Evolutionary conservation across 2,797 vertebrate genomes (phyloP), one percentile per base, ranked within the genome.

Genomic region (Clarias laeviceps): DNA sequence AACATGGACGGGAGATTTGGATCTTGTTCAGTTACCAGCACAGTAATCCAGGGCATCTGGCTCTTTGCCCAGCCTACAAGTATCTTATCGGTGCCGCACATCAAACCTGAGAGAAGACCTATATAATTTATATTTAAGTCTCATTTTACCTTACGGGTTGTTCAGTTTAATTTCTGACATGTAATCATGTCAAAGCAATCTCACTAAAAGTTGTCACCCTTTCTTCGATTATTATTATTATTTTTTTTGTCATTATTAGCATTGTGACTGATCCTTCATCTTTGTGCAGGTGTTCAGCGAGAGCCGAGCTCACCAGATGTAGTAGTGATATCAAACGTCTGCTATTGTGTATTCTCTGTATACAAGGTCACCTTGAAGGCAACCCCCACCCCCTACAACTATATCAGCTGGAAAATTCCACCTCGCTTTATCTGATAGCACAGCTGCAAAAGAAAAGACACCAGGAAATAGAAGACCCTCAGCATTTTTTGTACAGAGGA

Each of bases 361-460:
- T 74, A 65, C 89, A 91, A 91, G 91, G 92, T 93, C 90, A 90
- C 88, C 89, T 89, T 90, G 88, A 88, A 89, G 72, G 66, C 84
- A 73, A 76, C 27, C 83, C 62, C 78, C 12, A 65, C 66, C 50
- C 59, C 82, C 66, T 76, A 64, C 69, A 74, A 78, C 82, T 29
- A 79, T 87, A 88, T 87, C 86, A 87, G 89, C 84, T 73, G 84
- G 82, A 89, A 88, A 82, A 84, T 88, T 89, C 86, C 89, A 88
- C 85, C 45, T 81, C 66, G 29, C 88, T 82, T 87, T 86, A 91
- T 87, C 88, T 37, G 57, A 86, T 83, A 79, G 86, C 45, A 82
- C 82, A 24, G 69, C n/a, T 79, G 73, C 82, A 84, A 82, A 83
- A 22, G 68, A 87, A 87, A 85, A 84, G 76, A 34, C 69, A 77